Base-by-base conservation (phyloP, 2,113 vertebrate species). In the Pandion haliaetus region DNA sequence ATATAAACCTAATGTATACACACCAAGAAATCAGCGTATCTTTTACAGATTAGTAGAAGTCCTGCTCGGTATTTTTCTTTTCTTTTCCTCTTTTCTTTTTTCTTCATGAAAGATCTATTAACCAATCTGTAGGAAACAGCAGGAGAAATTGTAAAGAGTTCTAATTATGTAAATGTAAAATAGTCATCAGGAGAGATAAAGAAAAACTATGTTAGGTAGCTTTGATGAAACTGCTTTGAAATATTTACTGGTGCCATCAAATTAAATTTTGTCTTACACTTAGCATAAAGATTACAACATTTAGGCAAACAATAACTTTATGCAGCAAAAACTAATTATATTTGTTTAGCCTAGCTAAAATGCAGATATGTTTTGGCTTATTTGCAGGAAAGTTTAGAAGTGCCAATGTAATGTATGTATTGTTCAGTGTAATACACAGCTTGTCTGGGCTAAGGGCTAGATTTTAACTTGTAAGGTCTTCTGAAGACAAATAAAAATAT, bases 281-380 rank as follows among this genome's bases (percentile, higher is more conserved):
- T 97, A 97, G 58, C 70, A 82, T 95, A 63, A 94, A 47, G 94
- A 97, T 98, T 98, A 97, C 82, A 94, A 86, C 63, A 95, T 94
- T 96, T 98, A 97, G 98, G 96, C 95, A 98, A 98, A 97, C 87
- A 97, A 86, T 87, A 98, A 94, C 47, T 97, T 97, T 90, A 86
- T 76, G n/a, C 54, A 96, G 78, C 50, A 97, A 94, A 97, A 95
- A 5, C 62, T 97, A 98, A 97, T 98, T 97, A 77, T 96, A 96
- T 98, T 98, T 98, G 77, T 95, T 97, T 91, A 97, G 92, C 77
- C 76, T 90, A 92, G 45, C 65, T 80, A 61, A 89, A 91, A 91
- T 58, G 26, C 54, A 95, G 77, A 38, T 90, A n/a, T 63, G 54
- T 84, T 97, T 97, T 97, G 95, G 79, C 87, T 96, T 61, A 90